Evolutionary conservation across 2,888 invertebrate genomes (phyloP).

Genomic region (Rhogogaster chlorosoma): DNA sequence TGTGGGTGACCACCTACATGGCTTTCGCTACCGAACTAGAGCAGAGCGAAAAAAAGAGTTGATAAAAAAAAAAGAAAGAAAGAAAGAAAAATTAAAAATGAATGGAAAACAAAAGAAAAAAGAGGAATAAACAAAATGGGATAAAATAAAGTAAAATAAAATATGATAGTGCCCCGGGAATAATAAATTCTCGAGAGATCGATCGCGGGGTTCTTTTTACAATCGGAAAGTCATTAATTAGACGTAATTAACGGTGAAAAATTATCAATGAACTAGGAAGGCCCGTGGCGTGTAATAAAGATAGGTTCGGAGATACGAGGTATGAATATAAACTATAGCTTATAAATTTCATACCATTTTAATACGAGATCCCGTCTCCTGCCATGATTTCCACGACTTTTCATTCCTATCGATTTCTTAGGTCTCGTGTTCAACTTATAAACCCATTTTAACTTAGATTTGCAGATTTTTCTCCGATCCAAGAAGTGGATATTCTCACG

Average conservation of each 20-base stretch:
- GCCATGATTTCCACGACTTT: background rate
- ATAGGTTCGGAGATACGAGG: background rate
- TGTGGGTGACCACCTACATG: conserved; percentile 48
- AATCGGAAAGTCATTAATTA: conserved; percentile 52
- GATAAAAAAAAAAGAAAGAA: background rate
- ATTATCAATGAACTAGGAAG: conserved; percentile 44
- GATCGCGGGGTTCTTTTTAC: background rate
- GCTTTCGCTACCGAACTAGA: conserved; percentile 55
- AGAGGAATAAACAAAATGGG: background rate
- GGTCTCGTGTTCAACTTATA: background rate
- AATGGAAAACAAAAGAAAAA: background rate
- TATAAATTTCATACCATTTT: background rate
- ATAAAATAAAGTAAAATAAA: conserved; percentile 33
- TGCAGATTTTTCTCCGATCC: too few relatives aligned
- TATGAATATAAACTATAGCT: conserved; percentile 16
- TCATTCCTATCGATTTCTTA: background rate
- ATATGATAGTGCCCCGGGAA: conserved; percentile 23
- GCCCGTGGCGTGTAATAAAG: conserved; percentile 32
- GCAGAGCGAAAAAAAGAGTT: conserved; percentile 26
- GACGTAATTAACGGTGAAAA: conserved; percentile 52
- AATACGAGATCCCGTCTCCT: background rate
- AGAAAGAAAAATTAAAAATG: background rate
- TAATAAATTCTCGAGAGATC: conserved; percentile 13
- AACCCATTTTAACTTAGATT: too few relatives aligned
- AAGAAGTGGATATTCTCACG: too few relatives aligned